phyloP scores from a whole-genome alignment of 2,888 invertebrate species.

The Caenorhabditis drosophilae region DNA sequence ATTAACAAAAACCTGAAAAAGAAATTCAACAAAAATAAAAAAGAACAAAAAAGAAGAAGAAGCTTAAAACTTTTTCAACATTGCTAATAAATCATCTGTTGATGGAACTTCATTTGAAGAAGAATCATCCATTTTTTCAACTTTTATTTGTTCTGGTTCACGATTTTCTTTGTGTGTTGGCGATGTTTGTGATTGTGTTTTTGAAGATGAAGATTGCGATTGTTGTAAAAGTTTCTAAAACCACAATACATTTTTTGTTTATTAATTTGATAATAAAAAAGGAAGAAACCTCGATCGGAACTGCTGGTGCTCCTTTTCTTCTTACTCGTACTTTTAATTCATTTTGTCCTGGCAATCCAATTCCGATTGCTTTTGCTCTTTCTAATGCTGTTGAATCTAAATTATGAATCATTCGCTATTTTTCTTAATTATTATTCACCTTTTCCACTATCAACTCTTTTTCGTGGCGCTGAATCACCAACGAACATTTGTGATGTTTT shows the following conservation, averaged over 20 bases:
- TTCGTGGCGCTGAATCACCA: not conserved
- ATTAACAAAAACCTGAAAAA: no score
- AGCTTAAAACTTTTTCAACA: slow-evolving; percentile 11
- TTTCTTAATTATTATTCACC: not conserved
- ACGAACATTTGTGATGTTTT: slow-evolving; percentile 28
- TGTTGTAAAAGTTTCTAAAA: slow-evolving; percentile 12
- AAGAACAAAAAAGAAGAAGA: not conserved
- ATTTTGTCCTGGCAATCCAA: slow-evolving; percentile 23
- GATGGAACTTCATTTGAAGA: slow-evolving; percentile 12
- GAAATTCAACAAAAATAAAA: not conserved
- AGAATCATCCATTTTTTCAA: not conserved
- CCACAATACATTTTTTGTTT: not conserved
- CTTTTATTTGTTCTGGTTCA: not conserved
- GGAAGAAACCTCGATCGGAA: slow-evolving; percentile 38
- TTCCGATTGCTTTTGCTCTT: slow-evolving; percentile 19
- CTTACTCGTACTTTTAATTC: slow-evolving; percentile 37
- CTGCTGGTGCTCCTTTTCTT: slow-evolving; percentile 47
- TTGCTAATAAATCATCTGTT: slow-evolving; percentile 39
- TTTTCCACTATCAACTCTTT: not conserved
- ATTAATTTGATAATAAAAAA: not conserved
- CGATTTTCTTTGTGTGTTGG: slow-evolving; percentile 43
- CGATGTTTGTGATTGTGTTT: slow-evolving; percentile 19
- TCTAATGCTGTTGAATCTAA: slow-evolving; percentile 10
- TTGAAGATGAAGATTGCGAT: not conserved
- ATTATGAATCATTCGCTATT: not conserved